Evolutionary conservation across 1,140 invertebrate genomes (phyloP).

Genomic region (Zaprionus vittiger): DNA sequence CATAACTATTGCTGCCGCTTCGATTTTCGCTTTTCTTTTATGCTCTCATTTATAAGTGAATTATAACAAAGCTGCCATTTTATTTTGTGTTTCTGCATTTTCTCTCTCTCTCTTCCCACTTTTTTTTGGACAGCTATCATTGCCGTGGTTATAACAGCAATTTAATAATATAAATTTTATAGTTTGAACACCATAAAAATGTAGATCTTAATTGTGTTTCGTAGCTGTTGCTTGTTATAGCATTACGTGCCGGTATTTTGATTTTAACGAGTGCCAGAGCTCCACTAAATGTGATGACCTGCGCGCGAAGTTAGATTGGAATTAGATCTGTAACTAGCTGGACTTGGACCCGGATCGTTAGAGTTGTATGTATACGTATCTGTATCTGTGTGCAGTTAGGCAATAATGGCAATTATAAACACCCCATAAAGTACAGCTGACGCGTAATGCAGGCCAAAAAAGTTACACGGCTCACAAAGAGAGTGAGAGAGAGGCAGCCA

Average conservation of each 20-base stretch:
- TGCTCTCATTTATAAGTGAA: conserved; percentile 54
- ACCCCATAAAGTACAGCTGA: conserved; percentile 66
- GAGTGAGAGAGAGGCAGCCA: not conserved
- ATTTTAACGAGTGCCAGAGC: conserved; percentile 60
- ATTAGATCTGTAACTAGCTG: conserved; percentile 46
- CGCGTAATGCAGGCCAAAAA: conserved; percentile 51
- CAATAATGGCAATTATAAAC: conserved; percentile 68
- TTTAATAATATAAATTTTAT: conserved; percentile 82
- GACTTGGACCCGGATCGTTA: conserved; percentile 13
- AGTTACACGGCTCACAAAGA: conserved; percentile 8
- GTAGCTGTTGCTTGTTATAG: conserved; percentile 69
- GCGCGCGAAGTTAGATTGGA: conserved; percentile 32
- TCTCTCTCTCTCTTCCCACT: not conserved
- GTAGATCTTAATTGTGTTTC: conserved; percentile 78
- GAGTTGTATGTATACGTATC: not conserved
- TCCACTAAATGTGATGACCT: conserved; percentile 57
- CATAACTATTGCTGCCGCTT: conserved; percentile 52
- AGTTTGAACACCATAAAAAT: conserved; percentile 81
- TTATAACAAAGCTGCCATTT: conserved; percentile 46
- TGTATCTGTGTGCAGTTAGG: conserved; percentile 60
- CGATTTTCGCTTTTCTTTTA: conserved; percentile 72
- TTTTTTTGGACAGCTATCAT: conserved; percentile 19
- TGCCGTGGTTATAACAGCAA: conserved; percentile 69
- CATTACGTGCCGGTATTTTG: conserved; percentile 77
- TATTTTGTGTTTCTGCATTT: conserved; percentile 38